Conservation (phyloP, 2,797 vertebrate genomes). For the Emys orbicularis region DNA sequence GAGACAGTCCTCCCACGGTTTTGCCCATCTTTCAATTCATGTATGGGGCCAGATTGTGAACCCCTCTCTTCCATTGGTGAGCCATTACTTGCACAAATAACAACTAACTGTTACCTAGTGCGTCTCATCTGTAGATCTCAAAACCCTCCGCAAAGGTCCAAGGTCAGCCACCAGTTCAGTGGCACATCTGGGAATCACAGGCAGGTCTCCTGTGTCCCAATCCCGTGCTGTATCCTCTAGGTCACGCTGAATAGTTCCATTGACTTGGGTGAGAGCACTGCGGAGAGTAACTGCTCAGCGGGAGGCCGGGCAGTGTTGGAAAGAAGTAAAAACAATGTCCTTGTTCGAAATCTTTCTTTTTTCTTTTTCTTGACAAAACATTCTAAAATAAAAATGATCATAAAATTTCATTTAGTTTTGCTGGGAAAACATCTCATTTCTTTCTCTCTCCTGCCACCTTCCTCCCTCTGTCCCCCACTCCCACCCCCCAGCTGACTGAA, state of each 20-base stretch:
- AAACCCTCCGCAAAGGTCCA: not conserved
- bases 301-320: not conserved
- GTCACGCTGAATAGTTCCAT: not conserved
- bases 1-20: not conserved
- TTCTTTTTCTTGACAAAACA: not conserved
- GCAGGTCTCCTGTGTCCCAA: not conserved
- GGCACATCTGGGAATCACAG: not conserved
- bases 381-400: not conserved
- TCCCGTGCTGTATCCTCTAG: not conserved
- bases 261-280: not conserved
- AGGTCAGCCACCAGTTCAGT: not conserved
- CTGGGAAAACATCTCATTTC: not conserved
- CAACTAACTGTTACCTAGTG: not conserved
- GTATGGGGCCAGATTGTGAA: not conserved
- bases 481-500: not conserved
- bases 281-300: not conserved
- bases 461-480: not conserved
- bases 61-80: not conserved
- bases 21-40: rapidly evolving
- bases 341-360: not conserved
- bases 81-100: not conserved
- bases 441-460: not conserved
- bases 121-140: not conserved
- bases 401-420: not conserved
- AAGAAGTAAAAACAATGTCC: not conserved